Base-by-base conservation (phyloP, 2,888 invertebrate genomes). In the Zonitis immaculata region DNA sequence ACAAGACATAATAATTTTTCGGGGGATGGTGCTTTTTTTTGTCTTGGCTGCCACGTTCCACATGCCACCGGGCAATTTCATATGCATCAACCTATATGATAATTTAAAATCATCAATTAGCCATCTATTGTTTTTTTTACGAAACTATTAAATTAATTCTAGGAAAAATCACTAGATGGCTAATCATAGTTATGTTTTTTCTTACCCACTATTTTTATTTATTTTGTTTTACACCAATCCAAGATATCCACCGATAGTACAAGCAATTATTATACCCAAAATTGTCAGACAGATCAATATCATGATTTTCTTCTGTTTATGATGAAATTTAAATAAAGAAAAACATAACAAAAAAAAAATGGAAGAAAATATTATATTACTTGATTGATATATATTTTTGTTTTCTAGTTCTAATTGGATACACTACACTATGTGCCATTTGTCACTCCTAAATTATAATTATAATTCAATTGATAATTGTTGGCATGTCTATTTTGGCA, bases 211-310 rank as follows among this genome's bases (percentile, higher is more conserved):
- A n/a, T n/a, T n/a, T n/a, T n/a, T n/a, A n/a, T n/a, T n/a, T n/a
- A n/a, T n/a, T n/a, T n/a, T 22, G 44, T 52, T 59, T 69, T 70
- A 70, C 58, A 69, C 68, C 72, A 83, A 74, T 72, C 83, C 84
- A 69, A 84, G 79, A 74, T 84, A 84, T 72, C 85, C 81, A 70
- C 81, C 85, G 69, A 87, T 80, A 70, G 84, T 84, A 66, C 84
- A 81, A 64, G 87, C 87, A 77, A 89, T 80, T 76, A 90, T 86
- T 79, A 89, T 81, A 77, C 86, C 85, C 80, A 88, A 82, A 79
- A 91, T 84, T 78, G 89, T 84, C 80, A 91, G 85, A 83, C 91
- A 91, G 82, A 91, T 86, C 80, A 90, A 84, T 84, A 92, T 91
- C 87, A 90, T 87, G 80, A 91, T 89, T 86, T 89, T 87, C 89